phyloP scores from a whole-genome alignment of 2,113 vertebrate genomes.

The Pimephales promelas region DNA sequence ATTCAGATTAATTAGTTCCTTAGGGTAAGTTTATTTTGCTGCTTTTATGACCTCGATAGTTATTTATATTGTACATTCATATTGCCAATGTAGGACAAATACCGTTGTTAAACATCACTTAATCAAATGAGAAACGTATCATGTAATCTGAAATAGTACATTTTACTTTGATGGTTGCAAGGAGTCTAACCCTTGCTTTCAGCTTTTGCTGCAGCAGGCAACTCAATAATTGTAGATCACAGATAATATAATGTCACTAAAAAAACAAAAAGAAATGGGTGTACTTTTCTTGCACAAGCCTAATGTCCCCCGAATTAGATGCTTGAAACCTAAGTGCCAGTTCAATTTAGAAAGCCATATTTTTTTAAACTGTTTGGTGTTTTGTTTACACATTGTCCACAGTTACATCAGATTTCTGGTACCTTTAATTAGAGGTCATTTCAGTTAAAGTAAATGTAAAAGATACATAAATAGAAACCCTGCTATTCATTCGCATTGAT shows the following conservation, averaged over 20 bases:
- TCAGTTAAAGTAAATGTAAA: not conserved
- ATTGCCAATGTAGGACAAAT: not conserved
- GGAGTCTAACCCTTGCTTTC: no score
- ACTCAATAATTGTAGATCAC: not conserved
- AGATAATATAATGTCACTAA: not conserved
- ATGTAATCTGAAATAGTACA: not conserved
- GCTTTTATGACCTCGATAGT: not conserved
- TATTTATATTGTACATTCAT: not conserved
- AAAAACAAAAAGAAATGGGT: not conserved
- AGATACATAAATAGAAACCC: not conserved
- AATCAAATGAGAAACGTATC: not conserved
- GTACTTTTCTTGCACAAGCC: constrained; percentile 6
- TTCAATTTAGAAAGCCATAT: not conserved
- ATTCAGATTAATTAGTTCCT: not conserved
- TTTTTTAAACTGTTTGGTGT: not conserved
- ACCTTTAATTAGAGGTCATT: constrained; percentile 8
- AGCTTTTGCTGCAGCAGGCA: not conserved
- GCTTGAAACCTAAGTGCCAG: not conserved
- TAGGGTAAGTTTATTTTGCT: not conserved
- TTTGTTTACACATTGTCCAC: constrained; percentile 9
- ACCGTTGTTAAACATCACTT: not conserved
- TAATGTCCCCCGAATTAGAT: not conserved
- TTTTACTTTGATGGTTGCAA: not conserved
- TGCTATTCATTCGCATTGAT: not conserved
- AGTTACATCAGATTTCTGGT: constrained; percentile 37